Conservation (phyloP, 2,888 invertebrate species). For the Nesidiocoris tenuis region DNA sequence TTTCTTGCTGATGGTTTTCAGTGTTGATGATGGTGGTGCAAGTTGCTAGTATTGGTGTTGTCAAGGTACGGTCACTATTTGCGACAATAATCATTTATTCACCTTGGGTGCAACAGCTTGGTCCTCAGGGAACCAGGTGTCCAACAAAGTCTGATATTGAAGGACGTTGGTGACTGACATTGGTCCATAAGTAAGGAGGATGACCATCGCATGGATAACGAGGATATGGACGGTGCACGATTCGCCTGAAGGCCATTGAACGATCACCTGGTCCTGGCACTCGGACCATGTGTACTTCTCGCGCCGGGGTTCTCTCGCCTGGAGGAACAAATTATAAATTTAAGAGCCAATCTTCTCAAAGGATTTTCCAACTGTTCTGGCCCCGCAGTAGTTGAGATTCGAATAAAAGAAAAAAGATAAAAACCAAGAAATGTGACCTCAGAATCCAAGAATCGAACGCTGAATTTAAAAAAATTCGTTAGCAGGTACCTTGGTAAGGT, state of each 20-base stretch:
- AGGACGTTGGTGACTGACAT: constrained; percentile 42
- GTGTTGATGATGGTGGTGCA: too few species aligned
- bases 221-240: constrained; percentile 75
- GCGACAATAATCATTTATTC: too few species aligned
- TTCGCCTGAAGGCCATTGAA: constrained; percentile 75
- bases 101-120: constrained; percentile 65
- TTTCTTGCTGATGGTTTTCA: too few species aligned
- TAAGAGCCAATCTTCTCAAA: too few species aligned
- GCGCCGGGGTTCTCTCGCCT: constrained; percentile 64
- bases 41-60: too few species aligned
- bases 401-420: too few species aligned
- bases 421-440: too few species aligned
- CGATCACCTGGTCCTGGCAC: constrained; percentile 71
- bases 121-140: constrained; percentile 81
- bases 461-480: too few species aligned
- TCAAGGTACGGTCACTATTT: too few species aligned
- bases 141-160: constrained; percentile 63
- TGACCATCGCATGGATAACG: constrained; percentile 81
- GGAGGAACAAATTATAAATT: constrained; percentile 43
- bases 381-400: too few species aligned
- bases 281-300: constrained; percentile 65
- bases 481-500: constrained; percentile 68
- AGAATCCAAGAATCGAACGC: too few species aligned
- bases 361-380: too few species aligned
- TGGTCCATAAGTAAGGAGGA: constrained; percentile 72